Evolutionary conservation across 1,140 invertebrate genomes (phyloP).

Genomic region (Tachypleus tridentatus): DNA sequence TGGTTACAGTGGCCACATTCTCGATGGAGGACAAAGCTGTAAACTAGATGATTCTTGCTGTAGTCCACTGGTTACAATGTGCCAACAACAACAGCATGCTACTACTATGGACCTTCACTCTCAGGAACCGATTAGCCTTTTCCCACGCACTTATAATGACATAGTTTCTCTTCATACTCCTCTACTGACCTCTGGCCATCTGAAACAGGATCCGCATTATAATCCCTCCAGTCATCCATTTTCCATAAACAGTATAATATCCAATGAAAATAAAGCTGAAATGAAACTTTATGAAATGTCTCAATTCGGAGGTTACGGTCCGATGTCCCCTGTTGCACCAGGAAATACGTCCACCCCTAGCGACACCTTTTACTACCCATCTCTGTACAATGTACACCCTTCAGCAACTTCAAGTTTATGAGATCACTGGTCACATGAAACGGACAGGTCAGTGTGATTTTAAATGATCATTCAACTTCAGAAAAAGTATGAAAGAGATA

Average conservation of each 20-base stretch:
- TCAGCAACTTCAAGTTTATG: too few species aligned
- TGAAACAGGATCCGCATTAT: slow-evolving; percentile 29
- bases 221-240: slow-evolving; percentile 65
- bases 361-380: slow-evolving; percentile 26
- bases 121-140: not conserved
- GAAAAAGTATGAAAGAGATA: too few species aligned
- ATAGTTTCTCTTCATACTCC: slow-evolving; percentile 19
- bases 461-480: too few species aligned
- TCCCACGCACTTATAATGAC: too few species aligned
- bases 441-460: too few species aligned
- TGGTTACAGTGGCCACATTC: slow-evolving; percentile 1
- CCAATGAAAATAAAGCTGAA: slow-evolving; percentile 53
- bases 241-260: slow-evolving; percentile 75
- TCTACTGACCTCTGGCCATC: slow-evolving; percentile 15
- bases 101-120: not conserved
- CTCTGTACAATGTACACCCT: too few species aligned
- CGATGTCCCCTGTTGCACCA: slow-evolving; percentile 28
- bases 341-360: slow-evolving; percentile 36
- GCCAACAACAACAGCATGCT: not conserved
- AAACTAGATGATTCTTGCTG: slow-evolving; percentile 24
- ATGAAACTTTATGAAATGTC: slow-evolving; percentile 42
- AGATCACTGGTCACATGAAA: too few species aligned
- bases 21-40: not conserved
- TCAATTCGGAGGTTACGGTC: slow-evolving; percentile 37
- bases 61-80: slow-evolving; percentile 22